Base-by-base conservation (phyloP, 2,113 vertebrate genomes). In the Pygoscelis antarcticus region DNA sequence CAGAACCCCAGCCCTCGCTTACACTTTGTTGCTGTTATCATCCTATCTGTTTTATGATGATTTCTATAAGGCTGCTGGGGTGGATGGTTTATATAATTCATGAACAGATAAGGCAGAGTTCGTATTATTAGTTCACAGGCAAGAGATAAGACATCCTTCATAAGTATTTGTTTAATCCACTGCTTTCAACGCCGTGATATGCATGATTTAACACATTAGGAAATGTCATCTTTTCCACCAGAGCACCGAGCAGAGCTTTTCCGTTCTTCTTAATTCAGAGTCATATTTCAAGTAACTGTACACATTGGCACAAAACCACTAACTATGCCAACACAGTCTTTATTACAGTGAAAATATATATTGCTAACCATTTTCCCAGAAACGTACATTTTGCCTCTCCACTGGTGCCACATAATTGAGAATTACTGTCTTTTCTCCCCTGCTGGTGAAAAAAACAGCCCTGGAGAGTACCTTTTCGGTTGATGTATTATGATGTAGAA, bases 101-200 rank as follows among this genome's bases (percentile, higher is more conserved):
- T 83, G 54, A 91, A 93, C 51, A 95, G 91, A 91, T 94, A 95
- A 93, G 82, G 69, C 75, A 94, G 75, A 87, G 49, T 90, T 90
- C 13, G 3, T 82, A 60, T 78, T 96, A 91, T 83, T 92, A 92
- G 83, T 94, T 92, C 84, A 42, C 40, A 77, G 84, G 84, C 87
- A 91, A 83, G 71, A 93, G 93, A 94, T 89, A 96, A 96, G 77
- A 81, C 79, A 91, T 62, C 42, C 75, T 77, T 94, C 68, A 27
- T 77, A 85, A 93, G 87, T 64, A 93, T 75, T 92, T 91, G 86
- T 91, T 97, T 96, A 95, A 97, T 94, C 87, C 71, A 26, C 74
- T 60, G 80, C 96, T 94, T 94, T 75, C 84, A 77, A 90, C 91
- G 89, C 61, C 2, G 3, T 80, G 95, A 89, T 51, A 66, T 0